Base-by-base conservation (phyloP, 2,797 vertebrate genomes). In the Babyrousa celebensis region DNA sequence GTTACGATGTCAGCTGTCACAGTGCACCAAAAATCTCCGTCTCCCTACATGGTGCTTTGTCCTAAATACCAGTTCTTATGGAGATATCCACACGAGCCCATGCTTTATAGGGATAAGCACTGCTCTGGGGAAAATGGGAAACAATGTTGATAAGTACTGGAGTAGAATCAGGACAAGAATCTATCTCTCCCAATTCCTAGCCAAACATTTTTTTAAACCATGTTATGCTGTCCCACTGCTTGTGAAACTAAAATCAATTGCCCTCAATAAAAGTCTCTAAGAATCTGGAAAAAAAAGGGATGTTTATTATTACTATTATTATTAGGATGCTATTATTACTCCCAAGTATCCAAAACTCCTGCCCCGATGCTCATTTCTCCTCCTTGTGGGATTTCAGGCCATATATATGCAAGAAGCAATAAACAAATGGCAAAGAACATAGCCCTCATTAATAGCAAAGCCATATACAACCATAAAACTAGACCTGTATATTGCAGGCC, bases 361-460 rank as follows among this genome's bases (percentile, higher is more conserved):
- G 67, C 9, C 25, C n/a, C 15, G 21, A 84, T 68, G 12, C 32
- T 90, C 36, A 62, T 20, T 12, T 63, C 7, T 84, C 5, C 43
- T 84, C 43, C 70, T 85, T 86, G 18, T 77, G 36, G 60, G n/a
- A 52, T 68, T 95, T 84, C 18, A 96, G 62, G 70, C 40, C 40
- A 92, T 92, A 89, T 62, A 75, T 18, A 25, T 29, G 21, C 23
- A 94, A 85, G 63, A 94, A 94, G 48, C 32, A 92, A 89, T 63
- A 83, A 85, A 40, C 56, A 89, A 93, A 68, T 43, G n/a, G 65
- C 36, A 97, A 85, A 68, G 14, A 75, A 95, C 82, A 77, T 1
- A 63, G 40, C 4, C 43, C 18, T 89, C 85, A 88, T 80, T 82
- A 89, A 70, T 25, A 40, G n/a, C 43, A 71, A 95, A 85, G 88